Evolutionary conservation across 2,888 invertebrate genomes (phyloP), one percentile per base, ranked within the genome.

Genomic region (Coenonympha glycerion): DNA sequence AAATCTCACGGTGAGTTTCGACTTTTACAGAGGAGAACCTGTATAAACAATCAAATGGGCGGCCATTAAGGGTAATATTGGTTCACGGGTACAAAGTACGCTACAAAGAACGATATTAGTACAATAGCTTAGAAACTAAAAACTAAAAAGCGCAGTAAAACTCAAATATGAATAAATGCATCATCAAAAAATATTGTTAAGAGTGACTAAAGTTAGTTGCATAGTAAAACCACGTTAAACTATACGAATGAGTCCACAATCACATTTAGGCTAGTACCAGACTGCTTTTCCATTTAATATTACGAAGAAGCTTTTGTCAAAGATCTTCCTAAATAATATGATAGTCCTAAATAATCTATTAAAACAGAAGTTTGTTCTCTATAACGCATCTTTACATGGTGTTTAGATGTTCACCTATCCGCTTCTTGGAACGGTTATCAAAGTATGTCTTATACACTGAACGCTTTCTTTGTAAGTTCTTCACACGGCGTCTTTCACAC

Each of bases 21-120:
- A 50, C 47, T 39, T 50, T 55, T 55, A 45, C 46, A 48, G 39
- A 42, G 46, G 55, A 56, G 59, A 57, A 57, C 56, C 57, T 57
- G 57, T 53, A 71, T 62, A 61, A 71, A 73, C 71, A 73, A 76
- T 73, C 69, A 73, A 76, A 77, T 75, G 71, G 69, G 60, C 64
- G 56, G 58, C 68, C 66, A 74, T 79, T 78, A 60, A 56, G 55
- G 53, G 54, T 48, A 56, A 58, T 62, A 62, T 63, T 59, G 60
- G 68, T 75, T 75, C 50, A 50, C 50, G 54, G 50, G 52, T 48
- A 58, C n/a, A n/a, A n/a, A n/a, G n/a, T n/a, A n/a, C n/a, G n/a
- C 57, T 53, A 49, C 58, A 59, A 56, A 56, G 44, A 54, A 53
- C 40, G 45, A 53, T 45, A 41, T 49, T 28, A 28, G 41, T 49